A percentile compares a stretch with the other conserved stretches of the same genome.
Evolutionary conservation across 2,888 invertebrate genomes (phyloP).

Genomic region (Oscheius sp.): DNA sequence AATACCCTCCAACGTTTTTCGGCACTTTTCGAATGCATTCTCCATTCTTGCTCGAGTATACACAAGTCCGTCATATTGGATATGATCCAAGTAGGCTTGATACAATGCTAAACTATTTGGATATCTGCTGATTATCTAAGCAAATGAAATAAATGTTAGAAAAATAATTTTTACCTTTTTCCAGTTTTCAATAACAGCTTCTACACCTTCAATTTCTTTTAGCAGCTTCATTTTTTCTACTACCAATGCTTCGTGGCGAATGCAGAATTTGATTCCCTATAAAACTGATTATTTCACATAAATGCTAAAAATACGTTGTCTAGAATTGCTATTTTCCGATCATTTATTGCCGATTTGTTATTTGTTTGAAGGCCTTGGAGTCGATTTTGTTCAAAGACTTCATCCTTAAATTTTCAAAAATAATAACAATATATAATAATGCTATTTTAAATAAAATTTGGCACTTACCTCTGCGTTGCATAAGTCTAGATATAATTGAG

Average conservation of each 20-base stretch:
- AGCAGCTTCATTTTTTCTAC: constrained; percentile 16
- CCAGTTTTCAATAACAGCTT: constrained; percentile 9
- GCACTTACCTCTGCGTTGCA: not conserved
- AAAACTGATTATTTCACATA: not conserved
- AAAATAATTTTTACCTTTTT: not conserved
- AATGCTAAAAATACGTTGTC: constrained; percentile 2
- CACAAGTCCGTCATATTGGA: constrained; percentile 11
- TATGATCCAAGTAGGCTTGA: constrained; percentile 7
- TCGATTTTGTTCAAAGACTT: not conserved
- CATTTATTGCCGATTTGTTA: constrained; percentile 3
- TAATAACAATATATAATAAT: too few species aligned
- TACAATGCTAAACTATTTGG: not conserved
- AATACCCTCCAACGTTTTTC: not conserved
- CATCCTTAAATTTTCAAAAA: not conserved
- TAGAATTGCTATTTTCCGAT: constrained; percentile 18
- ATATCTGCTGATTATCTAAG: not conserved
- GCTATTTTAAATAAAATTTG: not conserved
- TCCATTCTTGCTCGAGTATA: not conserved
- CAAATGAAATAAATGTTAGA: not conserved
- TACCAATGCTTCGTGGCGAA: not conserved
- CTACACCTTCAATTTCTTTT: not conserved
- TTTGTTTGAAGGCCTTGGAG: not conserved
- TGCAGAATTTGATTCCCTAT: constrained; percentile 10
- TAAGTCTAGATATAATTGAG: not conserved
- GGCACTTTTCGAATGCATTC: not conserved